These are phyloP conservation scores for Drosophila malerkotliana DNA, from an alignment of 1,140 invertebrate genomes.

Conservation along the genomic window DNA sequence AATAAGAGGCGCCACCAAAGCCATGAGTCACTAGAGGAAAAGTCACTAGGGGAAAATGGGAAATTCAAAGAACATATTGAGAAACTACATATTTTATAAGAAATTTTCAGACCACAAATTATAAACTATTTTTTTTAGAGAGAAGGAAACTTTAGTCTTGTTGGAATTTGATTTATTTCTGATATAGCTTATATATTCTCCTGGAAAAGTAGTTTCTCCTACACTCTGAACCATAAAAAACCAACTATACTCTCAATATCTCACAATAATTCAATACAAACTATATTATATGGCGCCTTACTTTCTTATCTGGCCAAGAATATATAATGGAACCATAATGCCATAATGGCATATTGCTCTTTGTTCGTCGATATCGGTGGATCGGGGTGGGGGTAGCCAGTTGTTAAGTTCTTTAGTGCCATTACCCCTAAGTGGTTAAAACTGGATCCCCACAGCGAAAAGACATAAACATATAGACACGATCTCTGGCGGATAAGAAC, in stretches of 20 bases:
- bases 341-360: not conserved
- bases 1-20: conserved; percentile 9
- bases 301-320: not conserved
- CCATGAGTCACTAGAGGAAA: conserved; percentile 9
- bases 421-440: conserved; percentile 1
- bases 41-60: too few species aligned
- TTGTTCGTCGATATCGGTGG: not conserved
- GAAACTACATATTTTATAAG: too few species aligned
- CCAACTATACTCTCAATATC: too few species aligned
- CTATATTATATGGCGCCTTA: not conserved
- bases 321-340: conserved; percentile 4
- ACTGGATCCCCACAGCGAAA: conserved; percentile 1
- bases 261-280: not conserved
- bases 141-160: too few species aligned
- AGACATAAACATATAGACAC: not conserved
- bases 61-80: too few species aligned
- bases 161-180: too few species aligned
- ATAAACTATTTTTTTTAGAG: too few species aligned
- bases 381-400: not conserved
- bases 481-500: not conserved
- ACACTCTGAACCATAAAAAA: too few species aligned
- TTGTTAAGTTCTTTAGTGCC: not conserved
- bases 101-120: too few species aligned
- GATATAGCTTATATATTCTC: too few species aligned
- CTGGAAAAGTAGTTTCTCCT: too few species aligned